Evolutionary conservation across 2,113 vertebrate species (phyloP).

Genomic region (Naja naja): DNA sequence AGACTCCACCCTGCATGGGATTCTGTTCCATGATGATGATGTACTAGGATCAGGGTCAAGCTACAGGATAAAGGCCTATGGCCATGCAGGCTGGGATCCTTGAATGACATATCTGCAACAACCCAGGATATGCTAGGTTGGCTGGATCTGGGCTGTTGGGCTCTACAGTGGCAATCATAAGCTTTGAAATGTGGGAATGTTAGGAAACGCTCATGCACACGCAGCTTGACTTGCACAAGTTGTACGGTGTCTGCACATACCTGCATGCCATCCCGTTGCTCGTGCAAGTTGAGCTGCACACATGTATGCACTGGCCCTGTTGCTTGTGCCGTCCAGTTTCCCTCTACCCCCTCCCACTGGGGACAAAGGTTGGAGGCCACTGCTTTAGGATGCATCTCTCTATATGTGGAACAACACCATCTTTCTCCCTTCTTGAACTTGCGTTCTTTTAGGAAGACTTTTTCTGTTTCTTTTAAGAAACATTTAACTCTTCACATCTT

Average conservation of each 20-base stretch:
- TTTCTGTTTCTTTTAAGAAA: neutral
- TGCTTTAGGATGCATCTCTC: neutral
- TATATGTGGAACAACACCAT: neutral
- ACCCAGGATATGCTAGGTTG: neutral
- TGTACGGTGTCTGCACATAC: too few relatives aligned
- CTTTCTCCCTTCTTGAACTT: neutral
- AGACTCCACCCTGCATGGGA: too few relatives aligned
- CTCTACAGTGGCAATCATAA: neutral
- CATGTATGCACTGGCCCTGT: too few relatives aligned
- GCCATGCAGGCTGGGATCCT: neutral
- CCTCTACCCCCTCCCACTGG: too few relatives aligned
- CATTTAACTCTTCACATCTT: neutral
- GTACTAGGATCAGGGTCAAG: neutral
- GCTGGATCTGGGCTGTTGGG: neutral
- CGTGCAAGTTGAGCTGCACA: too few relatives aligned
- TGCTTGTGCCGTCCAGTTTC: too few relatives aligned
- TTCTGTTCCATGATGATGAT: neutral
- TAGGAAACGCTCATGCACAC: neutral
- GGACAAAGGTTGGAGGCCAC: too few relatives aligned
- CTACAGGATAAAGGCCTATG: neutral
- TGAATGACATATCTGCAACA: neutral
- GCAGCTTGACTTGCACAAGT: too few relatives aligned
- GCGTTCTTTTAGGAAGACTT: neutral
- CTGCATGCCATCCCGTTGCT: too few relatives aligned
- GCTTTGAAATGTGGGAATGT: neutral